A percentile compares a stretch with the other conserved stretches of the same genome.
phyloP scores from a whole-genome alignment of 2,888 invertebrate species.

The Hololepta plana region DNA sequence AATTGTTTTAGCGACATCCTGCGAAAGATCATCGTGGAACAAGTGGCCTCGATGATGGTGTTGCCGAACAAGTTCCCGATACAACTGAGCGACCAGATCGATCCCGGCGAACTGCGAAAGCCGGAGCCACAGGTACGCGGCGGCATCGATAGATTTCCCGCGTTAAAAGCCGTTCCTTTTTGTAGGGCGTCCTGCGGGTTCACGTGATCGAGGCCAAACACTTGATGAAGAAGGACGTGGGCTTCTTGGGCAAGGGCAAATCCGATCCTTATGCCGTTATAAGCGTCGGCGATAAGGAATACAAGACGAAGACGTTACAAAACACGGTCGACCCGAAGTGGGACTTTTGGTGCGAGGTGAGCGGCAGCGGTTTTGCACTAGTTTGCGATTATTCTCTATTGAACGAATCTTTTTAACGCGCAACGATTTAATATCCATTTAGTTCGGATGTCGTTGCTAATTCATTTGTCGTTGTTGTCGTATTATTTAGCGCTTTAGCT shows the following conservation, averaged over 20 bases:
- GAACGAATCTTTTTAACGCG: neutral
- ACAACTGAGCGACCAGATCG: constrained; percentile 69
- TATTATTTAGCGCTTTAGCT: constrained; percentile 5
- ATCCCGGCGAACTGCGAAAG: constrained; percentile 64
- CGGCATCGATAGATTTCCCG: neutral
- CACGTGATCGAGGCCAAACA: constrained; percentile 90
- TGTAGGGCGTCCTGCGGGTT: constrained; percentile 81
- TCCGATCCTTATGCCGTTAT: constrained; percentile 93
- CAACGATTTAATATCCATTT: constrained; percentile 1
- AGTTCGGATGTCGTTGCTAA: constrained; percentile 1
- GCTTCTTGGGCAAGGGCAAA: constrained; percentile 80
- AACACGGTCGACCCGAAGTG: constrained; percentile 91
- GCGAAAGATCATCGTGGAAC: constrained; percentile 73
- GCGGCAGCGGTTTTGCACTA: too few relatives aligned
- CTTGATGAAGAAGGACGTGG: constrained; percentile 90
- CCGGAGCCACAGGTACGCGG: constrained; percentile 73
- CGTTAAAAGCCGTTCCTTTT: constrained; percentile 7
- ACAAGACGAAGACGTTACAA: constrained; percentile 84
- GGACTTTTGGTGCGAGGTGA: constrained; percentile 97
- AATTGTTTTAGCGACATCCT: constrained; percentile 60
- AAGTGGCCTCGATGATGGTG: constrained; percentile 84
- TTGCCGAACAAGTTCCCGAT: constrained; percentile 91
- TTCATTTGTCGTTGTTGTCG: constrained; percentile 4
- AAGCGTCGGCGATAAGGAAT: constrained; percentile 84
- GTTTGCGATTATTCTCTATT: constrained; percentile 3